Percentiles rank a stretch among this genome's conserved stretches.
These are phyloP conservation scores for Acanthurus leucopareius DNA, from an alignment of 2,797 vertebrate genomes.

Conservation along the genomic window DNA sequence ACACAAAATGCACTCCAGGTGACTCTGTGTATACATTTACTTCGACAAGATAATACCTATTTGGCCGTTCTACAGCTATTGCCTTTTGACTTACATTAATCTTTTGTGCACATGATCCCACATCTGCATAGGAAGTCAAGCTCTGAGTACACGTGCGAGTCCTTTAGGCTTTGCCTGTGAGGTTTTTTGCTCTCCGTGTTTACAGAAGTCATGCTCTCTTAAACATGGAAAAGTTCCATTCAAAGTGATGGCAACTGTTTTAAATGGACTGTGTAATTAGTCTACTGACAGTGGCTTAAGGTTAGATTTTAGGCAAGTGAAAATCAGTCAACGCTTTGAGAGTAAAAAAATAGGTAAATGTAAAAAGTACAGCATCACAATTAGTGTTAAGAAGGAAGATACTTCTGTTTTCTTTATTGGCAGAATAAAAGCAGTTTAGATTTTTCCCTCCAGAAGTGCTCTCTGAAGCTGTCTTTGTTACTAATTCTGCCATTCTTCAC, in stretches of 20 bases:
- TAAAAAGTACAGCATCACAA: neutral
- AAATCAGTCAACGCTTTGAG: constrained; percentile 2
- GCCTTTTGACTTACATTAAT: constrained; percentile 34
- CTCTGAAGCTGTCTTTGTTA: neutral
- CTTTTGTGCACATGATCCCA: constrained; percentile 24
- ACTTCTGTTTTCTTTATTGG: neutral
- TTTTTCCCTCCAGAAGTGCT: neutral
- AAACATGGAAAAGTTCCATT: constrained; percentile 43
- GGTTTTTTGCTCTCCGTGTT: constrained; percentile 37
- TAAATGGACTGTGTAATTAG: constrained; percentile 51
- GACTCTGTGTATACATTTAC: constrained; percentile 32
- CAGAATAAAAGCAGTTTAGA: neutral
- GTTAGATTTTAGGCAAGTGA: constrained; percentile 7
- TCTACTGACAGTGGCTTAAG: constrained; percentile 26
- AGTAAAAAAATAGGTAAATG: neutral
- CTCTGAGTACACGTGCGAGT: constrained; percentile 22
- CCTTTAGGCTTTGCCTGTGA: constrained; percentile 16
- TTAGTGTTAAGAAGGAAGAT: neutral
- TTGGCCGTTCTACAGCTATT: constrained; percentile 31
- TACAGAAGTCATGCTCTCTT: constrained; percentile 39
- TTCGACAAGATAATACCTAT: constrained; percentile 17
- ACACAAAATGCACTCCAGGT: constrained; percentile 19
- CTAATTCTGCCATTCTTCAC: neutral
- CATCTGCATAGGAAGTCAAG: constrained; percentile 25
- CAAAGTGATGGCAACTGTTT: constrained; percentile 43